These are phyloP conservation scores for Ambastaia sidthimunki DNA, from an alignment of 2,797 vertebrate species.

Conservation along the genomic window DNA sequence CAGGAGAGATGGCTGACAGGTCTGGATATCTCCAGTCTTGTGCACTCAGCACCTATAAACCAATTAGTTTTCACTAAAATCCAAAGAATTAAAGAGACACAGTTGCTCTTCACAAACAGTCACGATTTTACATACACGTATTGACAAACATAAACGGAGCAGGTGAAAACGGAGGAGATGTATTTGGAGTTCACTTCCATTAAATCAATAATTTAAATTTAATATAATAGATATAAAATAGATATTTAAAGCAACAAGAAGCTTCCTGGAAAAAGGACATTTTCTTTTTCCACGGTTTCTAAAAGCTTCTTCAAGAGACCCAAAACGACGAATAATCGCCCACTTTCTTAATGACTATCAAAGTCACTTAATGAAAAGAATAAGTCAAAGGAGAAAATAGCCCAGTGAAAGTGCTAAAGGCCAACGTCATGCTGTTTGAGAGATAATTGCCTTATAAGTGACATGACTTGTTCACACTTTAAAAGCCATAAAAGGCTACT, in stretches of 20 bases:
- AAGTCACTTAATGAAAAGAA: slow-evolving; percentile 43
- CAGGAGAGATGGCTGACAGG: neutral
- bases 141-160: no score
- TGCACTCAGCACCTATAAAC: slow-evolving; percentile 55
- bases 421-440: slow-evolving; percentile 56
- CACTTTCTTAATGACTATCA: slow-evolving; percentile 49
- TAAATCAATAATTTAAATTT: no score
- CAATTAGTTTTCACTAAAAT: slow-evolving; percentile 51
- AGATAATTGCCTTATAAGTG: slow-evolving; percentile 62
- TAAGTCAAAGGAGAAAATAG: slow-evolving; percentile 43
- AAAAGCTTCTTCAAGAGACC: slow-evolving; percentile 24
- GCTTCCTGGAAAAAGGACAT: neutral
- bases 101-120: neutral
- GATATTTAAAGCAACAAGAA: no score
- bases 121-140: slow-evolving; percentile 20
- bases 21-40: neutral
- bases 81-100: slow-evolving; percentile 50
- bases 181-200: no score
- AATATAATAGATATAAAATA: no score
- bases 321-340: slow-evolving; percentile 24
- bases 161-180: no score
- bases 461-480: slow-evolving; percentile 60
- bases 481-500: slow-evolving; percentile 56
- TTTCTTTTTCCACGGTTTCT: neutral
- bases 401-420: slow-evolving; percentile 34